Evolutionary conservation across 2,888 invertebrate genomes (phyloP).

Genomic region (Epinotia bilunana): DNA sequence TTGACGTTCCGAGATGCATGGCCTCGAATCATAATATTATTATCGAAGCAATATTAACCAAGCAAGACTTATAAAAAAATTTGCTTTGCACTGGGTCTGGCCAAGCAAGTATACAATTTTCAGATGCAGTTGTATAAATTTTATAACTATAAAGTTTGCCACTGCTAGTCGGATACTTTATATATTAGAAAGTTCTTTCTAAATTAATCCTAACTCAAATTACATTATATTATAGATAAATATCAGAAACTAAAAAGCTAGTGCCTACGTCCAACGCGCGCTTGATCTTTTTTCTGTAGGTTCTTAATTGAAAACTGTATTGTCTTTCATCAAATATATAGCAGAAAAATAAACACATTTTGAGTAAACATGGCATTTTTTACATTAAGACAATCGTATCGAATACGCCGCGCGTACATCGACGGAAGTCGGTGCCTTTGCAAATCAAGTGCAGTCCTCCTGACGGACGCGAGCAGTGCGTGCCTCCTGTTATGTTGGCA

Average conservation of each 20-base stretch:
- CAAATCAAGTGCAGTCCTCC: slow-evolving; percentile 56
- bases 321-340: neutral
- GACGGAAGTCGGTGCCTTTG: slow-evolving; percentile 79
- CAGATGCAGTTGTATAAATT: neutral
- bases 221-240: too few species aligned
- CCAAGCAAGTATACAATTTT: neutral
- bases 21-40: slow-evolving; percentile 9
- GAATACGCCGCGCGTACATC: slow-evolving; percentile 56
- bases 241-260: too few species aligned
- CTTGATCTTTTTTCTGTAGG: too few species aligned
- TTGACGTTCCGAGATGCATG: slow-evolving; percentile 51
- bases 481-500: slow-evolving; percentile 58
- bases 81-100: neutral
- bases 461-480: slow-evolving; percentile 52
- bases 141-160: neutral
- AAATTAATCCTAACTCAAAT: too few species aligned
- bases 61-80: neutral
- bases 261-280: too few species aligned
- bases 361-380: neutral
- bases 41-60: neutral
- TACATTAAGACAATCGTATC: slow-evolving; percentile 40
- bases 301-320: neutral
- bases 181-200: too few species aligned
- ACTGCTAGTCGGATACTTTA: too few species aligned
- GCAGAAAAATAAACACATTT: neutral